phyloP scores from a whole-genome alignment of 2,797 vertebrate genomes.

The Lindbergichthys nudifrons region DNA sequence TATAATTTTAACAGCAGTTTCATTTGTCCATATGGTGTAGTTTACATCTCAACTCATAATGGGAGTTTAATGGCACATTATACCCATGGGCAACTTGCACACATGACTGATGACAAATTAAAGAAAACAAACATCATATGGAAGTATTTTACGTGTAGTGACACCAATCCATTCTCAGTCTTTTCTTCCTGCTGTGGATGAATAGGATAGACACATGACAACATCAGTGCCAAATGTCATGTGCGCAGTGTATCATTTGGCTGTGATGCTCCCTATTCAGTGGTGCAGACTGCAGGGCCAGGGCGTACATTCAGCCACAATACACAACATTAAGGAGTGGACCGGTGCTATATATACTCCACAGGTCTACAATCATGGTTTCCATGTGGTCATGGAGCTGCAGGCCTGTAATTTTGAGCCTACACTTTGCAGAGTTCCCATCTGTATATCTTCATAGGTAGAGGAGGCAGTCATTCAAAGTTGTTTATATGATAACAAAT shows the following conservation, averaged over 20 bases:
- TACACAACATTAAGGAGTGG: constrained; percentile 76
- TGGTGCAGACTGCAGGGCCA: constrained; percentile 53
- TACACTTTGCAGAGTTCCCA: constrained; percentile 41
- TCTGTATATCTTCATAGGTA: constrained; percentile 37
- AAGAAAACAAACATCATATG: constrained; percentile 41
- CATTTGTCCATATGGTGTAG: constrained; percentile 54
- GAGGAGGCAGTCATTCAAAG: constrained; percentile 60
- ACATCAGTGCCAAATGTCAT: constrained; percentile 42
- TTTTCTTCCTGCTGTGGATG: constrained; percentile 12
- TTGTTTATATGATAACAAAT: constrained; percentile 64
- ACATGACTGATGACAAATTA: constrained; percentile 50
- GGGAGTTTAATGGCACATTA: constrained; percentile 51
- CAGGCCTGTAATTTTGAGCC: constrained; percentile 76
- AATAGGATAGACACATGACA: constrained; percentile 37
- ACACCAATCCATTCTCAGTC: neutral
- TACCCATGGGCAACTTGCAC: constrained; percentile 32
- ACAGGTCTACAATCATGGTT: constrained; percentile 82
- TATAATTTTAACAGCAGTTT: constrained; percentile 24
- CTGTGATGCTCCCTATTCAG: constrained; percentile 55
- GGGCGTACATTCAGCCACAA: constrained; percentile 55
- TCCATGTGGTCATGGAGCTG: constrained; percentile 72
- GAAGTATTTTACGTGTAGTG: constrained; percentile 29
- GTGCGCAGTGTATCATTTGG: constrained; percentile 68
- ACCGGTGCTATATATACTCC: constrained; percentile 80
- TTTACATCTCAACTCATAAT: constrained; percentile 48